These are phyloP conservation scores for Bicyclus anynana DNA, from an alignment of 1,140 invertebrate species.

Conservation along the genomic window DNA sequence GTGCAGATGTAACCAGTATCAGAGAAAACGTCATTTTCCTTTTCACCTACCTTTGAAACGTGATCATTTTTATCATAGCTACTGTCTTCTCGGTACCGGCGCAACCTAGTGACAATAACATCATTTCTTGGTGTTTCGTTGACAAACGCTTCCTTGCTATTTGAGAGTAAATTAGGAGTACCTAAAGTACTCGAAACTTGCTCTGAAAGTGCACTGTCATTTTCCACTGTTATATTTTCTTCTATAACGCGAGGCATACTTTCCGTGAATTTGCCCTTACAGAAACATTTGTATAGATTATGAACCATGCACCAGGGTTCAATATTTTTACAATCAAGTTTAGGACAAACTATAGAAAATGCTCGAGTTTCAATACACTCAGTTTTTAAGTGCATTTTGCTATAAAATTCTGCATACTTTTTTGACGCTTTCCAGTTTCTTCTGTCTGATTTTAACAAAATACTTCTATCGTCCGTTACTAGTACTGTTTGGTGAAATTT, in stretches of 20 bases:
- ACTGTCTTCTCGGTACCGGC: neutral
- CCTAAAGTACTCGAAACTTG: neutral
- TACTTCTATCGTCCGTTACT: slow-evolving; percentile 54
- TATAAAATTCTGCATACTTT: slow-evolving; percentile 60
- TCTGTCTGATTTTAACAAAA: slow-evolving; percentile 51
- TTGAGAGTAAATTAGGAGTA: neutral
- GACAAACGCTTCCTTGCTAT: neutral
- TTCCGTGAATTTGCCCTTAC: slow-evolving; percentile 57
- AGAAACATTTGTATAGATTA: slow-evolving; percentile 70
- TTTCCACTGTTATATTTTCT: slow-evolving; percentile 8
- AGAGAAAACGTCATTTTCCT: neutral
- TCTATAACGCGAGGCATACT: neutral
- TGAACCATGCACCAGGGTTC: slow-evolving; percentile 69
- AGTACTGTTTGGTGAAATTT: slow-evolving; percentile 70
- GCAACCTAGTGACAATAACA: neutral
- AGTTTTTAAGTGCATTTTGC: slow-evolving; percentile 42
- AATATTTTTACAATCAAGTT: slow-evolving; percentile 49
- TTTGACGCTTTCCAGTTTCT: slow-evolving; percentile 57
- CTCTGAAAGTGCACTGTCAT: neutral
- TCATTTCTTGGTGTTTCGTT: neutral
- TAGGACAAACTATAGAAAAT: slow-evolving; percentile 34
- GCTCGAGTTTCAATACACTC: slow-evolving; percentile 26
- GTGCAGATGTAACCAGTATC: slow-evolving; percentile 24
- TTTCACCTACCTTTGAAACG: neutral
- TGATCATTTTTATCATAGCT: neutral